phyloP scores from a whole-genome alignment of 2,888 invertebrate genomes.

The Sepioteuthis lessoniana region DNA sequence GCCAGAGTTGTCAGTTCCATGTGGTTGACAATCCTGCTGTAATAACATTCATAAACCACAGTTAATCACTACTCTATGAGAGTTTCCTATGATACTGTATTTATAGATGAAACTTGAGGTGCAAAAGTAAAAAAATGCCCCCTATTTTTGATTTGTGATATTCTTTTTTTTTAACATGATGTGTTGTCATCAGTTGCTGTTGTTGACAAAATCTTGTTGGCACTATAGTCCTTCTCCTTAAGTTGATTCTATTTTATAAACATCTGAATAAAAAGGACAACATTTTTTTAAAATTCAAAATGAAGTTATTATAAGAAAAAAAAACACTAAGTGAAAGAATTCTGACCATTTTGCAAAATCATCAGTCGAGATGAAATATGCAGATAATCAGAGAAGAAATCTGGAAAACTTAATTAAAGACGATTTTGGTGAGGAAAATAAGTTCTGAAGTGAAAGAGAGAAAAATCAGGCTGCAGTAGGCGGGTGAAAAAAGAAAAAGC shows the following conservation, averaged over 20 bases:
- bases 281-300: neutral
- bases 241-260: neutral
- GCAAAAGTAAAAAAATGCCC: too few relatives aligned
- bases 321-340: neutral
- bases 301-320: neutral
- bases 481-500: too few relatives aligned
- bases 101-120: too few relatives aligned
- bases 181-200: neutral
- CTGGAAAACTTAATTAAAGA: neutral
- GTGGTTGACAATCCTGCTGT: too few relatives aligned
- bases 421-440: neutral
- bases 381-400: neutral
- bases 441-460: too few relatives aligned
- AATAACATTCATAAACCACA: too few relatives aligned
- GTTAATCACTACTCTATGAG: too few relatives aligned
- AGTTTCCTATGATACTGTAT: too few relatives aligned
- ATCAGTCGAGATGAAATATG: slow-evolving; percentile 3
- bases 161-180: neutral
- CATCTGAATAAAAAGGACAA: neutral
- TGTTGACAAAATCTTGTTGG: neutral
- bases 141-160: neutral
- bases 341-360: neutral
- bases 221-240: neutral
- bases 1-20: too few relatives aligned
- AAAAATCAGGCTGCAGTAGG: too few relatives aligned